Conservation (phyloP, 2,113 vertebrate genomes). For the Brachypteracias leptosomus region DNA sequence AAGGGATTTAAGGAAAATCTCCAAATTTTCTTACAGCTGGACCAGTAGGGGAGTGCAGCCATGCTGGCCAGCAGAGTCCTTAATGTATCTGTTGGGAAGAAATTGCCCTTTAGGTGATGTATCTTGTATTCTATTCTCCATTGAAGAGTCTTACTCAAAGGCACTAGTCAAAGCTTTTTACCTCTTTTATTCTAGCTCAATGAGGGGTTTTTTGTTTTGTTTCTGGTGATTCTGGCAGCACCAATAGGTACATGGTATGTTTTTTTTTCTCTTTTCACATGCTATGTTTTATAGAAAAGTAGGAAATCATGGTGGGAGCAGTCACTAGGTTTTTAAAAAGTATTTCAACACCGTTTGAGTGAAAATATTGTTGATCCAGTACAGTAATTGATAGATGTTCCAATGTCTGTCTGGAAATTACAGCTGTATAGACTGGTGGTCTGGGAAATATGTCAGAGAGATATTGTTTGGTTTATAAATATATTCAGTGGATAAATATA, state of each 20-base stretch:
- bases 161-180: not conserved
- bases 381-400: constrained; percentile 13
- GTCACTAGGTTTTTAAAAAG: not conserved
- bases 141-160: not conserved
- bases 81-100: not conserved
- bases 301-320: not conserved
- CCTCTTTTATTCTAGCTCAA: not conserved
- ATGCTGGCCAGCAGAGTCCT: not conserved
- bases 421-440: not conserved
- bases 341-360: not conserved
- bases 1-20: not conserved
- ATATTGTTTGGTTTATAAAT: not conserved
- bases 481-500: not conserved
- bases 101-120: not conserved
- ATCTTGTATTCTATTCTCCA: not conserved
- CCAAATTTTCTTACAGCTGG: not conserved
- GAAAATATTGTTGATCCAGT: not conserved
- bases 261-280: not conserved
- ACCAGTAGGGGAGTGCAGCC: not conserved
- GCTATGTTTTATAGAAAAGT: not conserved
- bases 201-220: not conserved
- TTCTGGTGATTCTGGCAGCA: not conserved
- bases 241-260: too few relatives aligned
- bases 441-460: not conserved
- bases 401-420: not conserved